Evolutionary conservation across 2,113 vertebrate species (phyloP).

Genomic region (Oostethus manadensis): DNA sequence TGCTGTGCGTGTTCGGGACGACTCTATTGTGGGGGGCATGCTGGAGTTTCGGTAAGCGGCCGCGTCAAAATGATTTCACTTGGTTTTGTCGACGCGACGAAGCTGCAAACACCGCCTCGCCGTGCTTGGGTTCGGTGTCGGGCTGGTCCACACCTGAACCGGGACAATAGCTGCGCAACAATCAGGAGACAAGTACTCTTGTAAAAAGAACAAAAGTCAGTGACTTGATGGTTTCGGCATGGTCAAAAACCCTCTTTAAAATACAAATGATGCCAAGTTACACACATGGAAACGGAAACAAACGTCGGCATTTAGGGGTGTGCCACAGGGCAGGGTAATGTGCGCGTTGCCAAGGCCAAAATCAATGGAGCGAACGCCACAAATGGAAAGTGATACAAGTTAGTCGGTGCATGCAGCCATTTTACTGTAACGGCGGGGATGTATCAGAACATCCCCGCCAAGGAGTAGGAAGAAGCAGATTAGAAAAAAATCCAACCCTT

Average conservation of each 20-base stretch:
- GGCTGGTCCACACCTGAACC: background rate
- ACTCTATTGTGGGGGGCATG: slow-evolving; percentile 34
- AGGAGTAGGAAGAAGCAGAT: too few species aligned
- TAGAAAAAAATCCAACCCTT: too few species aligned
- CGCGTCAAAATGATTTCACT: background rate
- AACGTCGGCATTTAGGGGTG: background rate
- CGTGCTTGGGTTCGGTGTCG: background rate
- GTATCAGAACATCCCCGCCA: too few species aligned
- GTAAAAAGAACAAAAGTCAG: background rate
- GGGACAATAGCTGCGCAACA: slow-evolving; percentile 12
- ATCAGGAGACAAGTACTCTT: background rate
- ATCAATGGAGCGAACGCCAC: background rate
- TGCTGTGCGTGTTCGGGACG: slow-evolving; percentile 41
- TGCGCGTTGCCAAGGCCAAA: background rate
- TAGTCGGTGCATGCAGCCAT: background rate
- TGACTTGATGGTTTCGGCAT: background rate
- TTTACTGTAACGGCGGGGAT: too few species aligned
- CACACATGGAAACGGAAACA: background rate
- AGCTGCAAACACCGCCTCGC: too few species aligned
- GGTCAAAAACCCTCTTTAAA: background rate
- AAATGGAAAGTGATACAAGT: background rate
- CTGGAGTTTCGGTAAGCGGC: slow-evolving; percentile 49
- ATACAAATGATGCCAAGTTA: background rate
- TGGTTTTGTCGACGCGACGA: background rate
- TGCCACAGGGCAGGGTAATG: background rate